Base-by-base conservation (phyloP, 2,888 invertebrate species). In the Phragmatobia fuliginosa region DNA sequence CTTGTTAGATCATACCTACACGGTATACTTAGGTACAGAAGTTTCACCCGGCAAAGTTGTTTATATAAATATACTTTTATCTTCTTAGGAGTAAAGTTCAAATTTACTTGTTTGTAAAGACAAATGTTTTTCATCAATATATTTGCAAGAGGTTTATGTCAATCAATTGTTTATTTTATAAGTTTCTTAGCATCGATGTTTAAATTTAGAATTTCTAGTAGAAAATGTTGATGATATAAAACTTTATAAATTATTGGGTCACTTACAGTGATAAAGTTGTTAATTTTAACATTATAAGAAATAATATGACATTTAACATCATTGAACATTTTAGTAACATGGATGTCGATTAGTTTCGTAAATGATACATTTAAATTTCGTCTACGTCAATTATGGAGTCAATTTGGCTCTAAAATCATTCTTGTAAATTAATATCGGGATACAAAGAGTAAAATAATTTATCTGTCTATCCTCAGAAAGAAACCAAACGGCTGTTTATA, bases 401-500 rank as follows among this genome's bases (percentile, higher is more conserved):
- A n/a, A n/a, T 49, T 21, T 49, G 1, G 8, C 2, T n/a, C 38
- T 38, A 14, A 38, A 38, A 38, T 8, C n/a, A 21, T n/a, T n/a
- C 45, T 49, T 8, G 2, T 10, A 49, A 21, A n/a, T 49, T 49
- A 49, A 49, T 21, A 49, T n/a, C n/a, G 10, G n/a, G n/a, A 49
- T n/a, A 49, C 14, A 56, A 56, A 25, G 14, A n/a, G n/a, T n/a
- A n/a, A n/a, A n/a, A n/a, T n/a, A n/a, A n/a, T n/a, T n/a, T n/a
- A n/a, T n/a, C 25, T 28, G 5, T 18, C 7, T 41, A 10, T 11
- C 21, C 38, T 62, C 7, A 49, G 14, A 21, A 64, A 67, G 52
- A 67, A 71, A 64, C 56, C 63, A 36, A 63, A 67, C 52, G 32
- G 14, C 52, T 61, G 21, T 67, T 56, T 18, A 21, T 63, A 16